A percentile compares a stretch with the other conserved stretches of the same genome.
Conservation (phyloP, 2,113 vertebrate genomes). For the Pygoscelis adeliae region DNA sequence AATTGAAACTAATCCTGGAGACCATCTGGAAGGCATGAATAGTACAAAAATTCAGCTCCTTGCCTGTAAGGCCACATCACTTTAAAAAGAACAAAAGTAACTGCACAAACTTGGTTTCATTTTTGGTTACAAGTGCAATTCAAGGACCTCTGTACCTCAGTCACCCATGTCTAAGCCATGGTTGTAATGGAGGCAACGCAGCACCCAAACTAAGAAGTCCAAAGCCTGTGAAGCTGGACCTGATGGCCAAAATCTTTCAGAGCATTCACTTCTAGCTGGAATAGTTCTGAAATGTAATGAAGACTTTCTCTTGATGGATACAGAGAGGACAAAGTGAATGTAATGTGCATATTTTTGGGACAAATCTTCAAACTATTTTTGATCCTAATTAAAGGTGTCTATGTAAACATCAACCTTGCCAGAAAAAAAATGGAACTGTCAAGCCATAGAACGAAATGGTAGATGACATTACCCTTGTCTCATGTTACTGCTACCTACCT, state of each 20-base stretch:
- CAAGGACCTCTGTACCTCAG: neutral
- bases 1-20: constrained; percentile 24
- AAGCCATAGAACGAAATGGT: neutral
- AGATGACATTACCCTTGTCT: neutral
- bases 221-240: neutral
- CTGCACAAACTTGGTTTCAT: neutral
- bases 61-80: neutral
- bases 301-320: neutral
- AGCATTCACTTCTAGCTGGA: neutral
- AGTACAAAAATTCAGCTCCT: constrained; percentile 16
- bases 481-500: neutral
- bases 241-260: neutral
- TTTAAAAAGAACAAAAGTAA: neutral
- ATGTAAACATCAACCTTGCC: neutral
- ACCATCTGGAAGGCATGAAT: constrained; percentile 26
- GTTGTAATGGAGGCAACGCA: fast-evolving
- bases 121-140: neutral
- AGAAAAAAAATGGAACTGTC: constrained; percentile 37
- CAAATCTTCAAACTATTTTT: neutral
- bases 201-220: neutral
- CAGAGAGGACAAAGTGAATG: neutral
- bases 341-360: neutral
- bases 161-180: neutral
- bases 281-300: neutral
- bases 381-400: constrained; percentile 34